phyloP scores from a whole-genome alignment of 2,888 invertebrate genomes.

The Myopa tessellatipennis region DNA sequence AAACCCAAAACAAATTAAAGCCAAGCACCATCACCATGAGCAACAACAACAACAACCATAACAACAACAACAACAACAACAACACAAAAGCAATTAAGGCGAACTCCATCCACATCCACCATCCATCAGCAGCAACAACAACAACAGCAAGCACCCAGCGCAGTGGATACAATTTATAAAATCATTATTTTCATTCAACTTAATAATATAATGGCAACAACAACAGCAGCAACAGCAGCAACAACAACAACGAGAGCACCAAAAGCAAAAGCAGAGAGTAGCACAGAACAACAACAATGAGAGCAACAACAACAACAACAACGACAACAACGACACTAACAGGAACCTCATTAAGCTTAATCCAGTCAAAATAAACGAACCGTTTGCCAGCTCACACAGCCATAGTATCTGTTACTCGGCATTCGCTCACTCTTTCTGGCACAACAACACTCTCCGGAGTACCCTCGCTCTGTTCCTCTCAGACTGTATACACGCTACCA shows the following conservation, averaged over 20 bases:
- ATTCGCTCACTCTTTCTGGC: conserved; percentile 8
- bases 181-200: conserved; percentile 38
- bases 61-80: conserved; percentile 20
- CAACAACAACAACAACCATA: conserved; percentile 31
- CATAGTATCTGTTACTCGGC: not conserved
- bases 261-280: conserved; percentile 7
- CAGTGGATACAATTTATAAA: conserved; percentile 34
- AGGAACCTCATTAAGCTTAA: conserved; percentile 38
- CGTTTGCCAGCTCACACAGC: not conserved
- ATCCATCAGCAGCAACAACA: conserved; percentile 28
- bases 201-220: conserved; percentile 23
- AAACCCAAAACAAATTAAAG: conserved; percentile 29
- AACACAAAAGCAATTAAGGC: conserved; percentile 45
- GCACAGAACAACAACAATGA: conserved; percentile 33
- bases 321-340: conserved; percentile 6
- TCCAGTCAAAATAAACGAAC: conserved; percentile 34
- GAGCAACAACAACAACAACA: conserved; percentile 6
- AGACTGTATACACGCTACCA: no score
- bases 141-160: conserved; percentile 26
- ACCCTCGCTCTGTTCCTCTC: no score
- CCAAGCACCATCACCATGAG: not conserved
- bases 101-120: conserved; percentile 36
- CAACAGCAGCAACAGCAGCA: conserved; percentile 25
- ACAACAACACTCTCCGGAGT: not conserved
- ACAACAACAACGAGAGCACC: conserved; percentile 6